Evolutionary conservation across 2,888 invertebrate species (phyloP), one percentile per base, ranked within the genome.

Genomic region (Scaptodrosophila latifasciaeformis): DNA sequence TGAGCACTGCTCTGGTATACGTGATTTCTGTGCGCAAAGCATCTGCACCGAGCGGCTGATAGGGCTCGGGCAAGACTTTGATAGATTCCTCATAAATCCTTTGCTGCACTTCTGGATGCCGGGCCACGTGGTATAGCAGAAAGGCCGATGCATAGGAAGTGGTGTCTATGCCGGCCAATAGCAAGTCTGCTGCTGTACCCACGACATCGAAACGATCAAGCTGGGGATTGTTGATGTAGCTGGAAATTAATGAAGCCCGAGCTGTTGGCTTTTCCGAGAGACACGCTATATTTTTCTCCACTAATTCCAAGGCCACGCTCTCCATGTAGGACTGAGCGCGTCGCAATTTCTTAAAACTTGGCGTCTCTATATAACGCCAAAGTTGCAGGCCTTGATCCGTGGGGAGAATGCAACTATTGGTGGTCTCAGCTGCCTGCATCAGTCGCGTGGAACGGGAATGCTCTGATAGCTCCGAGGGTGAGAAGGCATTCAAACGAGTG

Each of bases 121-220:
- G 89, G 0, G 94, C 91, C 50, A 97, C 85, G 80, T 96, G 92
- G 82, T 96, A 96, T 7, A 97, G 85, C 2, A 90, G 88, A 84
- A 95, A 96, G 46, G 92, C 90, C 5, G 91, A 90, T 0, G 92
- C 89, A 83, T 93, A 95, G 0, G 95, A 89, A 0, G 93, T 94
- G 58, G 96, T 96, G 81, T 96, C 96, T 52, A 96, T 91, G 52
- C 95, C 94, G 47, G 95, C 96, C 81, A 96, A 88, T 18, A 96
- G 85, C 81, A 95, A 90, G 85, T 96, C 96, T 31, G 93, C 92
- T 54, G 93, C 90, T 88, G 95, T 92, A 50, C 95, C 95, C 40
- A 92, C 88, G n/a, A 96, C 88, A 84, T 96, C 96, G 80, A 92
- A 92, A 15, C 90, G 87, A 83, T 94, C 92, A 2, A 95, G 82